Conservation (phyloP, 2,797 vertebrate genomes). For the Microhierax caerulescens region DNA sequence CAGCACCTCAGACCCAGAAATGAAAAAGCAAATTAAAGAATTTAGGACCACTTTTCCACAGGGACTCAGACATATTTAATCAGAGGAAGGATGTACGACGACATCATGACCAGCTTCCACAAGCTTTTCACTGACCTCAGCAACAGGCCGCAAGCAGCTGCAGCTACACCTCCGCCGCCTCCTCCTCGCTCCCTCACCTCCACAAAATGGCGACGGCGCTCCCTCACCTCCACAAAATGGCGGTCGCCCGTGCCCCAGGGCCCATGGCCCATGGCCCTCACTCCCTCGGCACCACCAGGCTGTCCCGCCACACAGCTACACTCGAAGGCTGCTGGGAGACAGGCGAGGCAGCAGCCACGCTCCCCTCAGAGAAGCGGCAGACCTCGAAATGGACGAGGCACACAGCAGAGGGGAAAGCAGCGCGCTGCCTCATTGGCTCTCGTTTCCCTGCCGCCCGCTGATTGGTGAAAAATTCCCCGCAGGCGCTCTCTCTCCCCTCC, state of each 20-base stretch:
- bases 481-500: not conserved
- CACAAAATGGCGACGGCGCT: not conserved
- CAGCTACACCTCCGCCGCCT: rapidly evolving
- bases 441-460: not conserved
- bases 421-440: not conserved
- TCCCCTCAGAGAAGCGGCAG: too few relatives aligned
- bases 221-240: not conserved
- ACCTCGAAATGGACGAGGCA: too few relatives aligned
- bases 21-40: rapidly evolving
- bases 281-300: not conserved
- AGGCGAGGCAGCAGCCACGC: too few relatives aligned
- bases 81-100: rapidly evolving
- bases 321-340: rapidly evolving
- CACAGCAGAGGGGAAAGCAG: too few relatives aligned
- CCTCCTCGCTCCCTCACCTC: not conserved
- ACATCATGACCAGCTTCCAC: rapidly evolving
- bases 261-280: rapidly evolving
- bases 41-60: rapidly evolving
- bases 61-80: rapidly evolving
- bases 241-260: rapidly evolving
- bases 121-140: rapidly evolving
- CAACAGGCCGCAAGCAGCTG: rapidly evolving
- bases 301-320: rapidly evolving
- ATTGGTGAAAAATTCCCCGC: not conserved
- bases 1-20: not conserved